These are phyloP conservation scores for Parnassius apollo DNA, from an alignment of 2,888 invertebrate genomes.

Conservation along the genomic window DNA sequence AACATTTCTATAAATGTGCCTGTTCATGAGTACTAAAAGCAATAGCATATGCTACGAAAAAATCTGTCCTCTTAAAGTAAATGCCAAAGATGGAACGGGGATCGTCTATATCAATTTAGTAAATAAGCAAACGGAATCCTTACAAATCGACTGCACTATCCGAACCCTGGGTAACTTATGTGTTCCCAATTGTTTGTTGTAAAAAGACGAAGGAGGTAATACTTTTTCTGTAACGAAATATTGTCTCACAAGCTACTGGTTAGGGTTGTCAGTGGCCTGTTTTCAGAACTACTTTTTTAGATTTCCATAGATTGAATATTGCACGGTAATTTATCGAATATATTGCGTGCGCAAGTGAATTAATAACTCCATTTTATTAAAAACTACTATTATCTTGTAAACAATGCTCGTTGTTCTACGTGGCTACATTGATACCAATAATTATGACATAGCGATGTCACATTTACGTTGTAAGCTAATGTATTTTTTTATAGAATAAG, in stretches of 20 bases:
- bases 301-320: no score
- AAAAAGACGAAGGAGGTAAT: constrained; percentile 44
- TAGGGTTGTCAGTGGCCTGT: constrained; percentile 11
- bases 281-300: no score
- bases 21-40: background rate
- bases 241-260: constrained; percentile 30
- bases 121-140: constrained; percentile 29
- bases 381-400: no score
- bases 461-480: no score
- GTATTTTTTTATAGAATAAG: no score
- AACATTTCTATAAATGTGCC: background rate
- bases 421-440: no score
- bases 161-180: constrained; percentile 44
- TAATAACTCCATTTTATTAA: no score
- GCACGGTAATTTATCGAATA: no score
- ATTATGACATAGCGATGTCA: no score
- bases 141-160: constrained; percentile 40
- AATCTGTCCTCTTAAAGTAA: constrained; percentile 8
- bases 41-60: background rate
- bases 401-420: no score
- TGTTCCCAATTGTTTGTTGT: constrained; percentile 43
- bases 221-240: constrained; percentile 31
- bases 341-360: no score
- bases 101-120: constrained; percentile 27
- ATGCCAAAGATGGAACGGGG: background rate